Conservation (phyloP, 1,140 invertebrate genomes). For the Habropoda laboriosa region DNA sequence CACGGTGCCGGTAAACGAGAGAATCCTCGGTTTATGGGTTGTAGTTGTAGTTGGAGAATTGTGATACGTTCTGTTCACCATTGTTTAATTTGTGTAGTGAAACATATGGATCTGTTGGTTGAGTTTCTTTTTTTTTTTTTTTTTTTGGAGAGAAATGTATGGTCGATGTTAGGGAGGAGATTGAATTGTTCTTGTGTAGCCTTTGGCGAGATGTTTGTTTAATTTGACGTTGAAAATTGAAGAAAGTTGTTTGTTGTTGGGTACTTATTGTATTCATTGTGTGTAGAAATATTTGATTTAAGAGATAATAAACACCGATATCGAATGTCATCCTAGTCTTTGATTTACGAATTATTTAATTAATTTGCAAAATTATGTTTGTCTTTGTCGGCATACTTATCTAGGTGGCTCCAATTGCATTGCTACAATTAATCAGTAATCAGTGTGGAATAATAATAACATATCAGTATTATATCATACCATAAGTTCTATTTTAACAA, state of each 20-base stretch:
- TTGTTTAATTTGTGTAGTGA: neutral
- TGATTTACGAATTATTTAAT: constrained; percentile 2
- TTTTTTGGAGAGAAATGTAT: neutral
- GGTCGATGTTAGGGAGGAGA: neutral
- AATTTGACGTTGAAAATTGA: too few species aligned
- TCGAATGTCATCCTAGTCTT: neutral
- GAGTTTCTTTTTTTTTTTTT: neutral
- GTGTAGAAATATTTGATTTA: too few species aligned
- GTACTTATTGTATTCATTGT: neutral
- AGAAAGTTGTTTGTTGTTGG: neutral
- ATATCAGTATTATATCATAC: too few species aligned
- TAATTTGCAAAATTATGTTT: neutral
- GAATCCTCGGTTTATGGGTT: neutral
- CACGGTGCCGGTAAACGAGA: neutral
- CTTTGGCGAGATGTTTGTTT: too few species aligned
- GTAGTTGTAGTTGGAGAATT: neutral
- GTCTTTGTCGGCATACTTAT: neutral
- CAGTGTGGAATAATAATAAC: neutral
- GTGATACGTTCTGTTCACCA: neutral
- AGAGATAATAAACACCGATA: neutral
- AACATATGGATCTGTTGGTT: neutral
- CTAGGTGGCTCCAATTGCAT: neutral
- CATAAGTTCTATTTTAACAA: too few species aligned
- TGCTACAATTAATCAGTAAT: neutral
- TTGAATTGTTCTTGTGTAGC: too few species aligned